A percentile compares a stretch with the other conserved stretches of the same genome.
phyloP scores from a whole-genome alignment of 2,797 vertebrate species.

The Xiphorhynchus erythropygius region DNA sequence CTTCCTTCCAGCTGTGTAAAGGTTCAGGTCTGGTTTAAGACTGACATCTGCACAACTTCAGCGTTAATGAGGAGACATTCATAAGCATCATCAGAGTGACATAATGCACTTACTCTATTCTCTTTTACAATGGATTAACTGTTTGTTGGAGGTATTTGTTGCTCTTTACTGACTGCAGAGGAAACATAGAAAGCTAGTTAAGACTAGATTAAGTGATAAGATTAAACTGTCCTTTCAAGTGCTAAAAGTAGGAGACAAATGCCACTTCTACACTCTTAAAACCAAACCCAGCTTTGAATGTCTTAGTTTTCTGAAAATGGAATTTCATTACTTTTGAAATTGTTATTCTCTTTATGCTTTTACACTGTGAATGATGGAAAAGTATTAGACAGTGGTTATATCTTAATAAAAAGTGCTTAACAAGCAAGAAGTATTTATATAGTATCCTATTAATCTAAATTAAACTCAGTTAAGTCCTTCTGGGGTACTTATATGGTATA shows the following conservation, averaged over 20 bases:
- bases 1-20: neutral
- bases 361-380: slow-evolving; percentile 35
- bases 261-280: neutral
- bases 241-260: neutral
- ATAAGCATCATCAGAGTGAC: neutral
- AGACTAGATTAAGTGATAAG: neutral
- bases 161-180: neutral
- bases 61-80: neutral
- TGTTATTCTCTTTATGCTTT: slow-evolving; percentile 31
- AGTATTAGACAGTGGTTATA: slow-evolving; percentile 44
- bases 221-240: neutral
- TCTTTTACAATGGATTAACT: neutral
- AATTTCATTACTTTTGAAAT: slow-evolving; percentile 27
- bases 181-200: neutral
- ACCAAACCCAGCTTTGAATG: neutral
- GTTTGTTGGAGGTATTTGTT: neutral
- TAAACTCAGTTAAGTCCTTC: slow-evolving; percentile 57
- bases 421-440: slow-evolving; percentile 62
- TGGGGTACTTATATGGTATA: slow-evolving; percentile 19
- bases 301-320: slow-evolving; percentile 18
- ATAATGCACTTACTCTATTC: neutral
- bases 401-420: slow-evolving; percentile 68
- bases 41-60: neutral
- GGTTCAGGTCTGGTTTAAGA: neutral
- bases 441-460: slow-evolving; percentile 64